These are phyloP conservation scores for Rhodophaea formosa DNA, from an alignment of 2,888 invertebrate genomes.

Conservation along the genomic window DNA sequence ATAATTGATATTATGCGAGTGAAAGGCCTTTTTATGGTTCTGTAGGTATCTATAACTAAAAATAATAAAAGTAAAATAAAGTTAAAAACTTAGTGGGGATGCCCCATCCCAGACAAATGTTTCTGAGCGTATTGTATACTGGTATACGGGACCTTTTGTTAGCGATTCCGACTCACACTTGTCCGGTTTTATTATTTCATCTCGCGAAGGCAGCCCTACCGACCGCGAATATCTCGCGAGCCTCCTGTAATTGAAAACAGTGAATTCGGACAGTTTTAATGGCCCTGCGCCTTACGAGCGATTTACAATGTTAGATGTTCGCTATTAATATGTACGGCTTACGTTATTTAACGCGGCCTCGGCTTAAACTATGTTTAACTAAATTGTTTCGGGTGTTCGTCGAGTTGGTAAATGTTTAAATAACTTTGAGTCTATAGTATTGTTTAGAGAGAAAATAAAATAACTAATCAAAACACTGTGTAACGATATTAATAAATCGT, in stretches of 20 bases:
- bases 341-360: constrained; percentile 12
- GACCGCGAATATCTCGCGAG: constrained; percentile 69
- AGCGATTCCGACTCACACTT: no score
- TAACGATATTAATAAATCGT: no score
- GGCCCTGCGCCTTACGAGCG: constrained; percentile 56
- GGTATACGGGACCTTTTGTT: no score
- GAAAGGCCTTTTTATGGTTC: no score
- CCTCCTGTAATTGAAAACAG: constrained; percentile 79
- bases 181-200: background rate
- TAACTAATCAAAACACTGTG: no score
- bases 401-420: background rate
- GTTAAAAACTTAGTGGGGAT: no score
- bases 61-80: no score
- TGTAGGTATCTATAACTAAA: no score
- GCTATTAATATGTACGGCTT: constrained; percentile 19
- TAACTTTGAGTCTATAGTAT: background rate
- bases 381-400: constrained; percentile 18
- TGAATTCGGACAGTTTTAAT: constrained; percentile 74
- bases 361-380: background rate
- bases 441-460: background rate
- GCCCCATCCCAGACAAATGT: no score
- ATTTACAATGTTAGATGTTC: constrained; percentile 39
- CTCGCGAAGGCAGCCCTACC: constrained; percentile 52
- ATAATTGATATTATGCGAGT: no score
- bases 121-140: no score